These are phyloP conservation scores for Astropecten irregularis DNA, from an alignment of 53 echinoderm and acorn worm genomes.

Conservation along the genomic window DNA sequence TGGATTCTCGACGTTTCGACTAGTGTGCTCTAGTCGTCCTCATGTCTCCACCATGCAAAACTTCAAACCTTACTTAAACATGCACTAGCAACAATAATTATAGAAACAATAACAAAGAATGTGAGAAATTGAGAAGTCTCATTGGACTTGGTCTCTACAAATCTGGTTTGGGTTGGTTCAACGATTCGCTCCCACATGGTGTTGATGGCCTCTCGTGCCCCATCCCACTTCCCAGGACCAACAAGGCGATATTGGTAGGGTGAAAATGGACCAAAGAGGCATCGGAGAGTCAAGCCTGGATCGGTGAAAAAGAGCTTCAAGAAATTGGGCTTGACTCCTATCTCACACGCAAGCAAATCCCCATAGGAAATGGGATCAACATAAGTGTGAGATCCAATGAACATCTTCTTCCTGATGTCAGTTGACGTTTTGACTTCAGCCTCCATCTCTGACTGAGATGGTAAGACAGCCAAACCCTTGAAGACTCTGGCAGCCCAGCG, in stretches of 20 bases:
- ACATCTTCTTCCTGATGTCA: slow-evolving; percentile 61
- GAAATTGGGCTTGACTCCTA: slow-evolving; percentile 69
- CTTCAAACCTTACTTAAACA: no score
- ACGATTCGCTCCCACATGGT: slow-evolving; percentile 69
- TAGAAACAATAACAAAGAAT: no score
- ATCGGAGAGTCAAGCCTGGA: slow-evolving; percentile 39
- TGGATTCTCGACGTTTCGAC: no score
- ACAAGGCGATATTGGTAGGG: slow-evolving; percentile 69
- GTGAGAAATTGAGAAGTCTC: no score
- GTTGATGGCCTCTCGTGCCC: slow-evolving; percentile 64
- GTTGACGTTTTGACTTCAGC: slow-evolving; percentile 51
- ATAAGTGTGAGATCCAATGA: slow-evolving; percentile 64
- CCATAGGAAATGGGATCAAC: slow-evolving; percentile 58
- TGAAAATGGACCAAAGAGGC: slow-evolving; percentile 60
- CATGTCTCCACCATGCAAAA: no score
- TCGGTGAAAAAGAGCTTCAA: slow-evolving; percentile 29
- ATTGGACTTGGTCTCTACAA: no score
- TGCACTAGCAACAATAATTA: no score
- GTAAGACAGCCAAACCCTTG: slow-evolving; percentile 59
- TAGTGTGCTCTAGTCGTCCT: no score
- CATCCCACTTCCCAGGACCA: slow-evolving; percentile 76
- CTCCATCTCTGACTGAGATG: slow-evolving; percentile 55
- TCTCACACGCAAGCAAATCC: slow-evolving; percentile 57
- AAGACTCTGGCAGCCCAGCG: slow-evolving; percentile 87
- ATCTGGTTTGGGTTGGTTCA: slow-evolving; percentile 64